Conservation (phyloP, 2,113 vertebrate genomes). For the Tachysurus vachellii region DNA sequence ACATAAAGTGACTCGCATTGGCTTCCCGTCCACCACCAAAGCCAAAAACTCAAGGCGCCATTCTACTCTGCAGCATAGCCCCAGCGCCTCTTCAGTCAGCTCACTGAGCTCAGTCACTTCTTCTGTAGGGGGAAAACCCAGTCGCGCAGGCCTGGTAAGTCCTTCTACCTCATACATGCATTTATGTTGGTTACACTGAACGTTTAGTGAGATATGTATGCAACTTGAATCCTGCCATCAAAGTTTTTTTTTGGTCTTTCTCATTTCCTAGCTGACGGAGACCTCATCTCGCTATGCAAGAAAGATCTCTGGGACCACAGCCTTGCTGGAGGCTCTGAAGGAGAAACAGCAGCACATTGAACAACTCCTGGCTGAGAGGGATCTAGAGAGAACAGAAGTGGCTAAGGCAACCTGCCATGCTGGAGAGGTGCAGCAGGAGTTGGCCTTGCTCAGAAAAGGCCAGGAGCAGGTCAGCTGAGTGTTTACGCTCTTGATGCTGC, state of each 20-base stretch:
- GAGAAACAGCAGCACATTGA: constrained; percentile 99
- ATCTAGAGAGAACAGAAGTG: constrained; percentile 93
- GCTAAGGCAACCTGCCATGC: constrained; percentile 93
- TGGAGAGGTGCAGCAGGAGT: constrained; percentile 91
- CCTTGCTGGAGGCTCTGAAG: constrained; percentile 94
- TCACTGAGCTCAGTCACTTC: constrained; percentile 94
- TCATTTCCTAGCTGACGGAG: constrained; percentile 86
- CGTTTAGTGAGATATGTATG: not conserved
- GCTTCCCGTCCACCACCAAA: constrained; percentile 96
- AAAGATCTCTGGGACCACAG: constrained; percentile 97
- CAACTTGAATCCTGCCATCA: not conserved
- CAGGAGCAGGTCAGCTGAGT: constrained; percentile 84
- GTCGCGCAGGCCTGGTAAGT: constrained; percentile 91
- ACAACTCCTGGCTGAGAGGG: constrained; percentile 93
- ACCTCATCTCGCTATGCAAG: constrained; percentile 93
- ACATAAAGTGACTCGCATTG: constrained; percentile 96
- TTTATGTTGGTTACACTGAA: not conserved
- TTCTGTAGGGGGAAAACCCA: constrained; percentile 93
- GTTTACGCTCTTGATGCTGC: not conserved
- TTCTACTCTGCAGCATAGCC: constrained; percentile 86
- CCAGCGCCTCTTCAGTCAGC: constrained; percentile 92
- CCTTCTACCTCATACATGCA: not conserved
- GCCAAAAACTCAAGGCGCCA: constrained; percentile 84
- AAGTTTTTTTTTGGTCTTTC: constrained; percentile 1
- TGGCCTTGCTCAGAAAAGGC: constrained; percentile 86